These are phyloP conservation scores for Lottia gigantea DNA, from an alignment of 2,888 invertebrate species.

Conservation along the genomic window DNA sequence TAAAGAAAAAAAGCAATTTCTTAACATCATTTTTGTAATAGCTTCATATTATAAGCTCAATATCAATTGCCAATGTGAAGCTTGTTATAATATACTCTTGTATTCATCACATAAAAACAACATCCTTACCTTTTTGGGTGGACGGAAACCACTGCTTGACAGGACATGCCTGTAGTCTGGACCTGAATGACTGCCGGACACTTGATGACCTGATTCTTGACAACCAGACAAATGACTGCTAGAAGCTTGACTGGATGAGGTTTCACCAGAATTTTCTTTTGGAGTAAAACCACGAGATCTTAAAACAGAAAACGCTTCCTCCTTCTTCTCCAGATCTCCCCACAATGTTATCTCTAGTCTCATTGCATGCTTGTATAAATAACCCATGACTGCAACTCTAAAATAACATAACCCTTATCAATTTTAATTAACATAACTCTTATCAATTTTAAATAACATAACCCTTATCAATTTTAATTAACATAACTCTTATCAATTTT, in stretches of 20 bases:
- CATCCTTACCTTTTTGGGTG: slow-evolving; percentile 34
- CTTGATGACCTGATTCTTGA: slow-evolving; percentile 69
- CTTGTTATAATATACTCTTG: too few species aligned
- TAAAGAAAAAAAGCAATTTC: too few species aligned
- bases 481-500: too few species aligned
- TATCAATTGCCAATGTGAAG: too few species aligned
- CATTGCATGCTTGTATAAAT: slow-evolving; percentile 36
- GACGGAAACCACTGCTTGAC: slow-evolving; percentile 29
- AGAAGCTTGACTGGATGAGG: slow-evolving; percentile 65
- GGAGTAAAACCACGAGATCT: slow-evolving; percentile 30
- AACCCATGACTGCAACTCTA: slow-evolving; percentile 42
- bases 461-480: too few species aligned
- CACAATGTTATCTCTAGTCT: slow-evolving; percentile 43
- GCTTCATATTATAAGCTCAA: too few species aligned
- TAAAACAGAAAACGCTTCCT: slow-evolving; percentile 27
- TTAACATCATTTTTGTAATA: too few species aligned
- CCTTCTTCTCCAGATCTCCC: slow-evolving; percentile 38
- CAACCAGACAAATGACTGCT: slow-evolving; percentile 50
- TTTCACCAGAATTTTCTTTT: slow-evolving; percentile 60
- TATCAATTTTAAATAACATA: too few species aligned
- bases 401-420: neutral
- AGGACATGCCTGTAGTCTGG: slow-evolving; percentile 14
- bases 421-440: too few species aligned
- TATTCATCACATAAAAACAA: too few species aligned
- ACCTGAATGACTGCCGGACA: slow-evolving; percentile 53